Conservation (phyloP, 2,797 vertebrate species). For the Otolemur crassicaudatus region DNA sequence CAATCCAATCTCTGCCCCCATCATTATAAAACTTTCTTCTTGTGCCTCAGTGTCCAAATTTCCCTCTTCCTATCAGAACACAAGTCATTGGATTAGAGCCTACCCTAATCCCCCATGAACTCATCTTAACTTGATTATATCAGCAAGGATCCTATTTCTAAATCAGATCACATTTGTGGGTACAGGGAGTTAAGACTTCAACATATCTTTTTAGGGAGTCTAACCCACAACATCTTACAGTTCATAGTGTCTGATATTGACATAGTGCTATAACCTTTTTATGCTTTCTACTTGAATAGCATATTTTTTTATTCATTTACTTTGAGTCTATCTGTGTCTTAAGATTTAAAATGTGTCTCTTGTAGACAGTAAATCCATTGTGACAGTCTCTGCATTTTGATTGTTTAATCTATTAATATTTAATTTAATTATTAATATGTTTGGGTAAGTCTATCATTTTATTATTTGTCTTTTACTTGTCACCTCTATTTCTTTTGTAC, state of each 20-base stretch:
- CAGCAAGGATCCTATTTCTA: not conserved
- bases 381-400: not conserved
- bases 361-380: not conserved
- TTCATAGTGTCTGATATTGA: not conserved
- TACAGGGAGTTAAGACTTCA: not conserved
- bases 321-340: not conserved
- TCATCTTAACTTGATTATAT: not conserved
- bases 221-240: not conserved
- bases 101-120: not conserved
- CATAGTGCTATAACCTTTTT: not conserved
- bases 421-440: conserved; percentile 18
- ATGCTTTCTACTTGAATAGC: not conserved
- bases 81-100: not conserved
- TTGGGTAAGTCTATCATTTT: not conserved
- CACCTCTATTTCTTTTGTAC: not conserved
- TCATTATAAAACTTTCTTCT: not conserved
- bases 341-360: not conserved
- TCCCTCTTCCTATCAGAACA: not conserved
- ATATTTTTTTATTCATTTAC: not conserved
- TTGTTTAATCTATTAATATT: not conserved
- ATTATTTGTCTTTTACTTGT: conserved; percentile 1
- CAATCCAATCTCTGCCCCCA: not conserved
- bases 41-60: not conserved
- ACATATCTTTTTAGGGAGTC: not conserved
- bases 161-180: not conserved